A percentile compares a stretch with the other conserved stretches of the same genome.
These are phyloP conservation scores for Helleia helle DNA, from an alignment of 2,888 invertebrate species.

Conservation along the genomic window DNA sequence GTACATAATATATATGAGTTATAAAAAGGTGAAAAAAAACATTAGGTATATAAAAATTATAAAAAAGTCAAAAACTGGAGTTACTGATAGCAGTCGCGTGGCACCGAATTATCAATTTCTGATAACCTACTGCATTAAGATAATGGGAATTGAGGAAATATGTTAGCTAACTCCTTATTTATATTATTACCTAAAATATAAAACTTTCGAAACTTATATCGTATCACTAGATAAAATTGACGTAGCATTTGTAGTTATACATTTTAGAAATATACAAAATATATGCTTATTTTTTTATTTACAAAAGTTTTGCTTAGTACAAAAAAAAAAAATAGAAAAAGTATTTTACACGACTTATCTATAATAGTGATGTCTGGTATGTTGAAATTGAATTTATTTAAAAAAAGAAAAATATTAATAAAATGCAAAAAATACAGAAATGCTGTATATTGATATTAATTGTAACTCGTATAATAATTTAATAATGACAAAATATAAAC, in stretches of 20 bases:
- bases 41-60: background rate
- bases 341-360: too few relatives aligned
- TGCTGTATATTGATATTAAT: too few relatives aligned
- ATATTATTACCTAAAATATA: constrained; percentile 24
- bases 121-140: constrained; percentile 68
- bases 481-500: background rate
- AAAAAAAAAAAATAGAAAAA: too few relatives aligned
- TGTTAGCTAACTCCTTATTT: too few relatives aligned
- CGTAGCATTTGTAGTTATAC: background rate
- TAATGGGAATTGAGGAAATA: constrained; percentile 55
- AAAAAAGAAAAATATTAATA: too few relatives aligned
- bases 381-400: too few relatives aligned
- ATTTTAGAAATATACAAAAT: background rate
- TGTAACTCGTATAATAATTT: too few relatives aligned
- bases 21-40: constrained; percentile 2
- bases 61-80: constrained; percentile 4
- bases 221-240: background rate
- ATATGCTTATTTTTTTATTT: background rate
- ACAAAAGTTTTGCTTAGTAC: background rate
- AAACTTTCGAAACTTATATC: constrained; percentile 8
- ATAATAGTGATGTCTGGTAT: too few relatives aligned
- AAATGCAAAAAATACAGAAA: too few relatives aligned
- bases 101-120: constrained; percentile 54
- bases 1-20: background rate
- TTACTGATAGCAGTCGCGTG: constrained; percentile 34